Conservation (phyloP, 2,113 vertebrate genomes). For the Gavia stellata region DNA sequence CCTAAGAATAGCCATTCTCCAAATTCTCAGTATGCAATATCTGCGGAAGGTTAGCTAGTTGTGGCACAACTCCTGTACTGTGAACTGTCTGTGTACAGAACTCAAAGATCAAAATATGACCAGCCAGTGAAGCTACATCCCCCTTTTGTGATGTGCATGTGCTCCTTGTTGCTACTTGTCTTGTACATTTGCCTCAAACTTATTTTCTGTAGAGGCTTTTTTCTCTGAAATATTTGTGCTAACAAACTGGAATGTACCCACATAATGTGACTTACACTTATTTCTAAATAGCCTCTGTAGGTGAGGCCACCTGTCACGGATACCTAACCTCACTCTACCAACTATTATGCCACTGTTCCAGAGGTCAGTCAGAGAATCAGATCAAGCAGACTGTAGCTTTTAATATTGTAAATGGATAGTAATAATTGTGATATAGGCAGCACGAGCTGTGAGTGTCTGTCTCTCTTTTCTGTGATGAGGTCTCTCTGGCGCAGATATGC, state of each 20-base stretch:
- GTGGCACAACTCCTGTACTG: neutral
- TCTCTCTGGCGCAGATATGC: neutral
- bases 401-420: neutral
- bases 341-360: neutral
- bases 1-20: neutral
- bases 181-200: neutral
- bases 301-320: neutral
- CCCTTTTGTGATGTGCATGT: neutral
- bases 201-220: neutral
- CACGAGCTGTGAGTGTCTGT: neutral
- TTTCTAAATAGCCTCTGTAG: neutral
- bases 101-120: neutral
- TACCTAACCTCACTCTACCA: neutral
- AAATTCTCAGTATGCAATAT: neutral
- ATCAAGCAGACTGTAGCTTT: neutral
- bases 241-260: neutral
- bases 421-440: neutral
- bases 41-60: neutral
- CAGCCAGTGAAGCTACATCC: neutral
- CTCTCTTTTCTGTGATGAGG: neutral
- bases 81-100: neutral
- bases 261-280: neutral
- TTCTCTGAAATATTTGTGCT: neutral
- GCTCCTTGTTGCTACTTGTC: neutral
- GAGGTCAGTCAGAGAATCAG: neutral